Evolutionary conservation across 1,140 invertebrate species (phyloP).

Genomic region (Ctenoplectra terminalis): DNA sequence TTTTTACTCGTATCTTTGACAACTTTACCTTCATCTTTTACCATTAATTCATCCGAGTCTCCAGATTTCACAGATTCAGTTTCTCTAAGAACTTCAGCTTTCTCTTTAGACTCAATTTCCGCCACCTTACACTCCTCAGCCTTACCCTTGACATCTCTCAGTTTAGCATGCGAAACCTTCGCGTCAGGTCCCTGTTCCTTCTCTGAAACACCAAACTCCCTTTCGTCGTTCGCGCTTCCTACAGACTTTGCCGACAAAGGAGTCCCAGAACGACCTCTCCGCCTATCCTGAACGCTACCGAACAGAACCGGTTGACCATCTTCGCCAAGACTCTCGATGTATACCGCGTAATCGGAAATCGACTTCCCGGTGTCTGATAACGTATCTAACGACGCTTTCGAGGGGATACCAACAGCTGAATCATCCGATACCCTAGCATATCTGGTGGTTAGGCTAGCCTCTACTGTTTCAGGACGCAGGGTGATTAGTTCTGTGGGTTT

Average conservation of each 20-base stretch:
- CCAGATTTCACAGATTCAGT: no score
- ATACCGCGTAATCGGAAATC: slow-evolving; percentile 24
- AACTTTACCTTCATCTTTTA: background rate
- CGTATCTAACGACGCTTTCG: slow-evolving; percentile 1
- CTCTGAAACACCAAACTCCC: background rate
- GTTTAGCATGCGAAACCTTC: background rate
- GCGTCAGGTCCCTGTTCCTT: background rate
- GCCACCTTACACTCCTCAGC: background rate
- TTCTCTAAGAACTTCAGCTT: background rate
- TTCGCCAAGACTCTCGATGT: slow-evolving; percentile 50
- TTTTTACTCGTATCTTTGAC: background rate
- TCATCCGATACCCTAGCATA: slow-evolving; percentile 70
- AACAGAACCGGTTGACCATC: slow-evolving; percentile 73
- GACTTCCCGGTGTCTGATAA: background rate
- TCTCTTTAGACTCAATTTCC: background rate
- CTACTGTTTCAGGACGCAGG: slow-evolving; percentile 76
- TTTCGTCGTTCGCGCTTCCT: background rate
- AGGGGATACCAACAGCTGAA: slow-evolving; percentile 26
- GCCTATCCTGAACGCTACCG: slow-evolving; percentile 73
- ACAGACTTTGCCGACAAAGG: slow-evolving; percentile 10
- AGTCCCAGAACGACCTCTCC: slow-evolving; percentile 28
- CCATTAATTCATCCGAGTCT: background rate
- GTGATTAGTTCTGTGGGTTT: slow-evolving; percentile 72
- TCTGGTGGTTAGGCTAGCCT: slow-evolving; percentile 75
- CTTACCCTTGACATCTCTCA: background rate